Conservation (phyloP, 2,113 vertebrate genomes). For the Grammomys surdaster region DNA sequence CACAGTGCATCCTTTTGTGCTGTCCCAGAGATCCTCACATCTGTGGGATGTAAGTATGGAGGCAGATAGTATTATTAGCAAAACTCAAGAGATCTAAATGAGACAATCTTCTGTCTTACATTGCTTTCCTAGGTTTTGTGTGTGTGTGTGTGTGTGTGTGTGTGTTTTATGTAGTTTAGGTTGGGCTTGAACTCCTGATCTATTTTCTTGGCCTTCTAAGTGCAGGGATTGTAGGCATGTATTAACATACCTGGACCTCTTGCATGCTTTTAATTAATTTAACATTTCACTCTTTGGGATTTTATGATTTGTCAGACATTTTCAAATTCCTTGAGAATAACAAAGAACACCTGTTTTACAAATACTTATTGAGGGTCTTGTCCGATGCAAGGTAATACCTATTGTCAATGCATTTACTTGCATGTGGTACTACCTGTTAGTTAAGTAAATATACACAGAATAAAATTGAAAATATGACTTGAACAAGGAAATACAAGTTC, state of each 20-base stretch:
- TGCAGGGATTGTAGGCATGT: not conserved
- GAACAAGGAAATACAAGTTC: not conserved
- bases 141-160: not conserved
- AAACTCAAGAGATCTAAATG: not conserved
- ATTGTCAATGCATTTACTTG: not conserved
- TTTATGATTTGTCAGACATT: not conserved
- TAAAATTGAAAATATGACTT: not conserved
- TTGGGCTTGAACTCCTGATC: not conserved
- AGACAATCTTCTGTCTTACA: not conserved
- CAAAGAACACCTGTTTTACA: not conserved
- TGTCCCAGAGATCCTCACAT: constrained; percentile 51
- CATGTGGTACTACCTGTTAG: not conserved
- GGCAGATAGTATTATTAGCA: not conserved
- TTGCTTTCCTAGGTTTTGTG: not conserved
- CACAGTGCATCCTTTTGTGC: constrained; percentile 70
- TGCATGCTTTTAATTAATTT: not conserved
- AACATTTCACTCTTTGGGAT: not conserved
- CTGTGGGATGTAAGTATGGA: constrained; percentile 75
- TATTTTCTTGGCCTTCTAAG: not conserved
- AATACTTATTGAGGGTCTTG: not conserved
- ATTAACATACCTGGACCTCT: not conserved
- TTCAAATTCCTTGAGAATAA: not conserved
- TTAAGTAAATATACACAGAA: not conserved
- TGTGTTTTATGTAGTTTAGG: not conserved
- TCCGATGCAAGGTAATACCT: not conserved